Evolutionary conservation across 1,140 invertebrate species (phyloP).

Genomic region (Ostrea denselamellosa): DNA sequence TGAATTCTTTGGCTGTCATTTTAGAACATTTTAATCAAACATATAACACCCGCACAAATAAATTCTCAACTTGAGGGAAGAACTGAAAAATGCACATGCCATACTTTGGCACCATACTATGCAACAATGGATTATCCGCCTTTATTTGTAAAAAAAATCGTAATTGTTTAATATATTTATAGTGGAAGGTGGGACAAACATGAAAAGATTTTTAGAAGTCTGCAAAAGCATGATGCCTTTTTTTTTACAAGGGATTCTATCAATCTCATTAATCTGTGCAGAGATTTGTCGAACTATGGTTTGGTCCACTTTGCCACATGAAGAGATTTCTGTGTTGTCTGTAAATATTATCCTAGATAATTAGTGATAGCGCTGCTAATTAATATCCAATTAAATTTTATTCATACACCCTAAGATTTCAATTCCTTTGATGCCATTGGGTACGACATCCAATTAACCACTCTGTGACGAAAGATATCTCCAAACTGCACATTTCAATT

Average conservation of each 20-base stretch:
- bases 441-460: background rate
- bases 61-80: conserved; percentile 34
- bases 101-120: conserved; percentile 18
- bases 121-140: conserved; percentile 28
- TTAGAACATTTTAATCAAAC: conserved; percentile 33
- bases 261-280: conserved; percentile 32
- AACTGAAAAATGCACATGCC: conserved; percentile 28
- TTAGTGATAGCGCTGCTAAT: conserved; percentile 37
- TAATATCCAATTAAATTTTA: conserved; percentile 25
- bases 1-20: conserved; percentile 37
- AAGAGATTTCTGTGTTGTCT: conserved; percentile 36
- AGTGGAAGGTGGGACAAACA: conserved; percentile 11
- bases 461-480: background rate
- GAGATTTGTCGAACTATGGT: conserved; percentile 19
- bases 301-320: conserved; percentile 29
- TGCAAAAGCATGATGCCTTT: conserved; percentile 22
- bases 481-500: background rate
- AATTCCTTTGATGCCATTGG: conserved; percentile 6
- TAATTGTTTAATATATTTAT: conserved; percentile 39
- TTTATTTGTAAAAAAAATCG: conserved; percentile 36
- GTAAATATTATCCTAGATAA: conserved; percentile 40
- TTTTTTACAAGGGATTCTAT: conserved; percentile 24
- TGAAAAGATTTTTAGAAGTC: conserved; percentile 28
- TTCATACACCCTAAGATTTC: background rate
- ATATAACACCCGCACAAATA: conserved; percentile 34